Evolutionary conservation across 2,113 vertebrate genomes (phyloP).

Genomic region (Erythrolamprus reginae): DNA sequence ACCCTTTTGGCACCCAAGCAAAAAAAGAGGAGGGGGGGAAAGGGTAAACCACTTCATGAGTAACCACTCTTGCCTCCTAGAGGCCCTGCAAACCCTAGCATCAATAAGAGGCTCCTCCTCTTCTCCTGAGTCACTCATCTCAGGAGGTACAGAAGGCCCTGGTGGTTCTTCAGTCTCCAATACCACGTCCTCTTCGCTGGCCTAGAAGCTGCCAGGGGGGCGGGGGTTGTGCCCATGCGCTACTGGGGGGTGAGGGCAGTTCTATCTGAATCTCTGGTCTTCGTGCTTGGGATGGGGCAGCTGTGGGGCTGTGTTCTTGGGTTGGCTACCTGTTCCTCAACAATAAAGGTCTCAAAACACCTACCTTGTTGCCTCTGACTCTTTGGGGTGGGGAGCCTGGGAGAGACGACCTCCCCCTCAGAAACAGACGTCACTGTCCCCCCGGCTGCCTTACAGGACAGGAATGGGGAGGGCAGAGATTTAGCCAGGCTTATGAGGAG

Average conservation of each 20-base stretch:
- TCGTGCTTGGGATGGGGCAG: neutral
- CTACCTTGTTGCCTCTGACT: neutral
- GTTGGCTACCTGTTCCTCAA: neutral
- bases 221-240: too few relatives aligned
- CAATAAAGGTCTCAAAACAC: neutral
- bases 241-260: neutral
- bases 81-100: too few relatives aligned
- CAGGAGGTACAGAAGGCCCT: too few relatives aligned
- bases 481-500: too few relatives aligned
- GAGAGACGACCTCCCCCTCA: neutral
- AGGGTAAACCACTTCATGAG: too few relatives aligned
- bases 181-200: too few relatives aligned
- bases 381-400: neutral
- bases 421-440: neutral
- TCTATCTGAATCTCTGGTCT: neutral
- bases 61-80: too few relatives aligned
- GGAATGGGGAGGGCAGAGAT: neutral
- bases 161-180: too few relatives aligned
- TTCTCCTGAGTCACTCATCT: too few relatives aligned
- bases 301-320: neutral
- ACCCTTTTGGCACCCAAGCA: too few relatives aligned
- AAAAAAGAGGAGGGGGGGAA: too few relatives aligned
- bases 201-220: neutral
- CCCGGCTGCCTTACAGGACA: neutral
- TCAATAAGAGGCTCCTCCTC: too few relatives aligned